phyloP scores from a whole-genome alignment of 2,113 vertebrate genomes.

The Carollia perspicillata region DNA sequence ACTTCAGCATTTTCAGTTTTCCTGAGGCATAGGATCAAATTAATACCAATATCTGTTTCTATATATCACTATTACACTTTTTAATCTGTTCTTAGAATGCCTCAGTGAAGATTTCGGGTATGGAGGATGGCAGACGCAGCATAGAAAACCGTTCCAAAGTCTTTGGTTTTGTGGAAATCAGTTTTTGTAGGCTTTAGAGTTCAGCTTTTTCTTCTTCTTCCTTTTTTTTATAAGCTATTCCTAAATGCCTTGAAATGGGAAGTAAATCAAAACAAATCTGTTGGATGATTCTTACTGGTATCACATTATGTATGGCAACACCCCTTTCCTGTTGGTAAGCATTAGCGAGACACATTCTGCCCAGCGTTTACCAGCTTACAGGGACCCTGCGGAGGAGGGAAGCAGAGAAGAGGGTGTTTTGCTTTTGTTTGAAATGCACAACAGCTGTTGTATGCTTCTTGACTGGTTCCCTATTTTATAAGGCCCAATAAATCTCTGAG shows the following conservation, averaged over 20 bases:
- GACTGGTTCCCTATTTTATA: constrained; percentile 77
- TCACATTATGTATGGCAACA: neutral
- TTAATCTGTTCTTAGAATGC: neutral
- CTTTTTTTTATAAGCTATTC: neutral
- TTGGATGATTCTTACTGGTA: constrained; percentile 32
- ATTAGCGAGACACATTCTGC: constrained; percentile 10
- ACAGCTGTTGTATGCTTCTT: constrained; percentile 81
- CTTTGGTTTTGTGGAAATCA: constrained; percentile 17
- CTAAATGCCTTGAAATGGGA: constrained; percentile 40
- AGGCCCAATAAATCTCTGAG: constrained; percentile 66
- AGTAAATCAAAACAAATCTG: constrained; percentile 46
- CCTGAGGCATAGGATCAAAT: neutral
- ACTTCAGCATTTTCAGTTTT: constrained; percentile 1
- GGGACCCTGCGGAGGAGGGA: constrained; percentile 50
- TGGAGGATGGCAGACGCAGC: neutral
- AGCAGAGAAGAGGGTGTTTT: constrained; percentile 71
- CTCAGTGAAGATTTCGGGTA: neutral
- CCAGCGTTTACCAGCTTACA: constrained; percentile 44
- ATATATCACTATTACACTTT: neutral
- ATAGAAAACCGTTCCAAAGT: neutral
- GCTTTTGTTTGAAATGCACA: constrained; percentile 73
- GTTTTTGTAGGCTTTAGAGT: neutral
- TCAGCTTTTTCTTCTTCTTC: neutral
- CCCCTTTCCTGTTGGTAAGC: constrained; percentile 25
- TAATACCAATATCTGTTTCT: neutral